Conservation (phyloP, 2,888 invertebrate species). For the Drosophila helvetica region DNA sequence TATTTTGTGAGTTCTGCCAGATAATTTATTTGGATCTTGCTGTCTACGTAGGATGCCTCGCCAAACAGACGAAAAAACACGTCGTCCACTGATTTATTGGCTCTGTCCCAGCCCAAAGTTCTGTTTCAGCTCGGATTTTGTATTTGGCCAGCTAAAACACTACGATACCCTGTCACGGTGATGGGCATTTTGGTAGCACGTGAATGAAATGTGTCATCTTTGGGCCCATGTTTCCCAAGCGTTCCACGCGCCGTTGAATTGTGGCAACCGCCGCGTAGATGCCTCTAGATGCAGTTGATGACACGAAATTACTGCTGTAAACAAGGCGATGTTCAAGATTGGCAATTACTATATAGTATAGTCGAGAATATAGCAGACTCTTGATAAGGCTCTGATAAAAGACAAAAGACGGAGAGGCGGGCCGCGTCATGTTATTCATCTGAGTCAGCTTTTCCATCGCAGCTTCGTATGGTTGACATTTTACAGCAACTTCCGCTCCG, state of each 20-base stretch:
- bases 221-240: conserved; percentile 3
- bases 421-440: not conserved
- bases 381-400: conserved; percentile 19
- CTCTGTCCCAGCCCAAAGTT: conserved; percentile 12
- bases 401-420: conserved; percentile 5
- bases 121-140: conserved; percentile 9
- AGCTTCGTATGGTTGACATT: conserved; percentile 23
- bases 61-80: conserved; percentile 31
- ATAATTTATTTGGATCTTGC: conserved; percentile 34
- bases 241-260: conserved; percentile 6
- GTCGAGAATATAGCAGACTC: conserved; percentile 19
- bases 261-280: conserved; percentile 4
- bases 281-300: conserved; percentile 19
- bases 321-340: conserved; percentile 40
- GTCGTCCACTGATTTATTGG: conserved; percentile 38
- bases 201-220: conserved; percentile 16
- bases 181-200: conserved; percentile 22
- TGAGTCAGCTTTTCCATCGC: conserved; percentile 21
- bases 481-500: conserved; percentile 42
- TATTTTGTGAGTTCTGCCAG: conserved; percentile 1
- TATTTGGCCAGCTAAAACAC: conserved; percentile 23
- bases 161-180: conserved; percentile 13
- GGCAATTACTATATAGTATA: conserved; percentile 19
- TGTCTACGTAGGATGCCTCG: conserved; percentile 27
- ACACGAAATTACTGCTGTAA: conserved; percentile 40